Conservation (phyloP, 2,888 invertebrate species). For the Lasius fuliginosus region DNA sequence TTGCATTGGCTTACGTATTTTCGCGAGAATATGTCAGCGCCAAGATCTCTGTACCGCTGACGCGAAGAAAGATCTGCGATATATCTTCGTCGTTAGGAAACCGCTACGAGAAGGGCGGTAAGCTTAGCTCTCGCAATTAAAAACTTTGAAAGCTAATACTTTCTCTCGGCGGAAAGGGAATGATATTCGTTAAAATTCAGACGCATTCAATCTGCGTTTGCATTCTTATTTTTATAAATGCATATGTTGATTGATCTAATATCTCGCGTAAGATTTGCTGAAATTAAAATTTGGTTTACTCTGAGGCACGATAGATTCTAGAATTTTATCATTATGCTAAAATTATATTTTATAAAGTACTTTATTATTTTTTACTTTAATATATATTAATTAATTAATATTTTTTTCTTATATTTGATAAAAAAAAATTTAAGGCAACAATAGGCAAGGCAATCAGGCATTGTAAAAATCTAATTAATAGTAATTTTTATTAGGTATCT, state of each 20-base stretch:
- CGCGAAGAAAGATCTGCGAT: constrained; percentile 35
- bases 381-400: background rate
- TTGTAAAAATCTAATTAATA: background rate
- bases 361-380: background rate
- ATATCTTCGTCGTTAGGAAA: constrained; percentile 53
- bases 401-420: background rate
- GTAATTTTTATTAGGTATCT: background rate
- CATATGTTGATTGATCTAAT: background rate
- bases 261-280: background rate
- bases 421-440: background rate
- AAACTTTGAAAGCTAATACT: constrained; percentile 40
- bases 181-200: constrained; percentile 7
- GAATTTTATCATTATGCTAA: background rate
- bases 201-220: background rate
- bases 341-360: background rate
- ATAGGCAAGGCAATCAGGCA: background rate
- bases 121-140: constrained; percentile 38
- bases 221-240: background rate
- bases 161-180: constrained; percentile 25
- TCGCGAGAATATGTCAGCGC: constrained; percentile 49
- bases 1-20: constrained; percentile 46
- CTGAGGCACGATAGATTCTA: background rate
- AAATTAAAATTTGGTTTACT: background rate
- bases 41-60: constrained; percentile 11
- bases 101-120: constrained; percentile 2